Evolutionary conservation across 2,113 vertebrate genomes (phyloP).

Genomic region (Odobenus rosmarus): DNA sequence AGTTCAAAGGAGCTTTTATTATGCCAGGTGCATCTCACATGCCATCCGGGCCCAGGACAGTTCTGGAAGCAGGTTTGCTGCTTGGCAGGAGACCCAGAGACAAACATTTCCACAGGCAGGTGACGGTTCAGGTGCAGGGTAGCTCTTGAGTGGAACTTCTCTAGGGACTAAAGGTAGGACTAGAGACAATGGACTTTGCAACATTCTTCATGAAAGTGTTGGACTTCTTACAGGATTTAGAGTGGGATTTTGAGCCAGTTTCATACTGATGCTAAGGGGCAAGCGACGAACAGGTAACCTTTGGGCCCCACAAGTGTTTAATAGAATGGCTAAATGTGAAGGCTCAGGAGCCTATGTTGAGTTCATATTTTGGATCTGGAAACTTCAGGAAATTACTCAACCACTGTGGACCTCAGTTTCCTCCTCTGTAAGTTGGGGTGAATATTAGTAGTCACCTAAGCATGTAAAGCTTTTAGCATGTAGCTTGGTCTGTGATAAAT

Average conservation of each 20-base stretch:
- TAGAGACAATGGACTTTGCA: not conserved
- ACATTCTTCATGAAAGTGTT: not conserved
- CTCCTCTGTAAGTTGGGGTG: not conserved
- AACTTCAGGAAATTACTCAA: not conserved
- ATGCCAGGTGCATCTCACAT: not conserved
- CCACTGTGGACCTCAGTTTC: not conserved
- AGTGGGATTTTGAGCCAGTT: not conserved
- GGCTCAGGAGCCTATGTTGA: not conserved
- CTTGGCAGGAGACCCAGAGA: not conserved
- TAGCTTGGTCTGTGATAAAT: not conserved
- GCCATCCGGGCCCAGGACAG: not conserved
- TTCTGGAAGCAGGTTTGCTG: conserved; percentile 2
- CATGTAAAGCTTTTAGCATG: not conserved
- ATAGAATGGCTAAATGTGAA: not conserved
- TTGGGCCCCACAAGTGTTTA: not conserved
- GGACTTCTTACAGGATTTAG: not conserved
- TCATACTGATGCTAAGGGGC: not conserved
- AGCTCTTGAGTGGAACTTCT: not conserved
- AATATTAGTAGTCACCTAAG: not conserved
- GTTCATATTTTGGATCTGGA: not conserved
- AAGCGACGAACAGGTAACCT: not conserved
- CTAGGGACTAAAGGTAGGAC: not conserved
- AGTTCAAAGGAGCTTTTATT: not conserved
- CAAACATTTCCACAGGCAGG: not conserved
- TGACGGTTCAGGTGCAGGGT: not conserved